Conservation (phyloP, 1,140 invertebrate genomes). For the Micrasema longulum region DNA sequence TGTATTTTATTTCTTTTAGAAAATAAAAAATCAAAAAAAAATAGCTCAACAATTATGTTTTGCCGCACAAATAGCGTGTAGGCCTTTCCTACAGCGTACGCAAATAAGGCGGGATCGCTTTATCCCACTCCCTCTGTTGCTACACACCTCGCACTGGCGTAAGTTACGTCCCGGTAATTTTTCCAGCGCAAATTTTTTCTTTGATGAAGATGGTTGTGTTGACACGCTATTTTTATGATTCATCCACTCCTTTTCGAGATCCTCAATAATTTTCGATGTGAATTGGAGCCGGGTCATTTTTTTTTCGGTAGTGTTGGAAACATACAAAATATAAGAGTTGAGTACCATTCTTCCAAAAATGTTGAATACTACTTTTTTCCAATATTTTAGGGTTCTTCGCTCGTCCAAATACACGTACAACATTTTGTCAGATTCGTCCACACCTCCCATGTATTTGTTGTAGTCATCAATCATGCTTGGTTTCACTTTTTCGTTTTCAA, state of each 20-base stretch:
- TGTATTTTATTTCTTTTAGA: too few relatives aligned
- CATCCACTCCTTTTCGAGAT: conserved; percentile 46
- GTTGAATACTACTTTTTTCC: conserved; percentile 51
- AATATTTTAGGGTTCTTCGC: conserved; percentile 49
- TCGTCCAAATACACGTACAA: conserved; percentile 56
- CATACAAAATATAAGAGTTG: conserved; percentile 48
- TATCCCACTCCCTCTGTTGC: conserved; percentile 42
- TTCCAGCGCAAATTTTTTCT: conserved; percentile 44
- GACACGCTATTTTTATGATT: conserved; percentile 38
- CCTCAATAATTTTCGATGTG: conserved; percentile 46
- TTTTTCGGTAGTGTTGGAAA: conserved; percentile 38
- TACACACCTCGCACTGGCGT: conserved; percentile 42
- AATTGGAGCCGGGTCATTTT: conserved; percentile 44
- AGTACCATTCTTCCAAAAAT: conserved; percentile 48
- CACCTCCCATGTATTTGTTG: conserved; percentile 47
- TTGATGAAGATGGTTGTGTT: conserved; percentile 38
- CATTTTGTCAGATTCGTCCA: conserved; percentile 51
- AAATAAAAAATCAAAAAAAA: too few relatives aligned
- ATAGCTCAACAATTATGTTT: too few relatives aligned
- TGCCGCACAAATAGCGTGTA: conserved; percentile 43
- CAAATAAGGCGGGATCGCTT: conserved; percentile 45
- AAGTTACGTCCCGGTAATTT: conserved; percentile 43
- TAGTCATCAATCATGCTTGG: conserved; percentile 47
- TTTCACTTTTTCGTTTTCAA: conserved; percentile 44
- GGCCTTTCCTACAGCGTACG: conserved; percentile 35